Conservation (phyloP, 2,888 invertebrate genomes). For the Prosopocoilus inquinatus region DNA sequence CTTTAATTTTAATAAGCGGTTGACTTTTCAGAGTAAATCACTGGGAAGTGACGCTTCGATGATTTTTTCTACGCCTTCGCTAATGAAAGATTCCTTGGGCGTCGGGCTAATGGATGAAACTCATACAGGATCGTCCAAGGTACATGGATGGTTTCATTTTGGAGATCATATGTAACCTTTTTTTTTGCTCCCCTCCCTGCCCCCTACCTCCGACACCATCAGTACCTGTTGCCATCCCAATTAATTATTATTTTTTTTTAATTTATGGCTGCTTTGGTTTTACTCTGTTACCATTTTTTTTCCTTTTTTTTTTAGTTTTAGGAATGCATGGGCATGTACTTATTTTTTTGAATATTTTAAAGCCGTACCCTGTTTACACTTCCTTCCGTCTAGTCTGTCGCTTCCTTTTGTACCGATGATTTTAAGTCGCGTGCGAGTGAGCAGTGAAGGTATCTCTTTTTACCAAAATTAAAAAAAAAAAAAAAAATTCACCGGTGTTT, state of each 20-base stretch:
- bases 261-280: slow-evolving; percentile 8
- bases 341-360: not conserved
- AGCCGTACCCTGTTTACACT: slow-evolving; percentile 2
- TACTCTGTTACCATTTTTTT: slow-evolving; percentile 6
- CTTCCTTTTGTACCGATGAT: too few species aligned
- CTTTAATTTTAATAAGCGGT: too few species aligned
- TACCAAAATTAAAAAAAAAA: too few species aligned
- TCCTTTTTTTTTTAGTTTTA: slow-evolving; percentile 6
- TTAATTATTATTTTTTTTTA: slow-evolving; percentile 8
- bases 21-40: slow-evolving; percentile 84
- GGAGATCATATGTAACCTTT: slow-evolving; percentile 40
- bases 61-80: slow-evolving; percentile 84
- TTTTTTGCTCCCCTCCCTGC: not conserved
- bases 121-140: slow-evolving; percentile 48
- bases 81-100: slow-evolving; percentile 78
- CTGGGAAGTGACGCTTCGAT: slow-evolving; percentile 44
- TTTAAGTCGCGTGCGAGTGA: too few species aligned
- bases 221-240: slow-evolving; percentile 16
- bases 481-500: too few species aligned
- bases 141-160: slow-evolving; percentile 47
- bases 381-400: slow-evolving; percentile 14
- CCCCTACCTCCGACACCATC: slow-evolving; percentile 5
- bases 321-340: slow-evolving; percentile 21
- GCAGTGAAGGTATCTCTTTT: too few species aligned
- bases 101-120: slow-evolving; percentile 62